Evolutionary conservation across 2,113 vertebrate genomes (phyloP).

Genomic region (Sylvia atricapilla): DNA sequence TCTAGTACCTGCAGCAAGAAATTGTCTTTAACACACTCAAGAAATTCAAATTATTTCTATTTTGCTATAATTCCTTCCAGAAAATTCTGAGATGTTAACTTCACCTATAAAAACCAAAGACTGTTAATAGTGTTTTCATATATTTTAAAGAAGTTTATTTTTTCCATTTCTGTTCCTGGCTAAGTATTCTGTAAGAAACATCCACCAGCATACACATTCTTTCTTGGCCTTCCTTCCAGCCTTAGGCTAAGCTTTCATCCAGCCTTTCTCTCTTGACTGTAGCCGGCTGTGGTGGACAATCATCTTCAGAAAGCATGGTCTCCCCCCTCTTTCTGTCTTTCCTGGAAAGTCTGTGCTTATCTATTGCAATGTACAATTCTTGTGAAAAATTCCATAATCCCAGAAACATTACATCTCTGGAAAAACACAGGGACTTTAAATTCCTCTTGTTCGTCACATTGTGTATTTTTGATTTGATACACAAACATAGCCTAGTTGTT

Average conservation of each 20-base stretch:
- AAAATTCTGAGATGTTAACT: not conserved
- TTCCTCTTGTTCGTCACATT: not conserved
- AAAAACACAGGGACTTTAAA: not conserved
- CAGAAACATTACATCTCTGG: not conserved
- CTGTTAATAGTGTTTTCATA: not conserved
- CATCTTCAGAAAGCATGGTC: not conserved
- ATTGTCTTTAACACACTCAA: not conserved
- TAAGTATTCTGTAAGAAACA: not conserved
- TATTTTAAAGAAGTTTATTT: not conserved
- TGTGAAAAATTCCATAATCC: not conserved
- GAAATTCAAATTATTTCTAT: not conserved
- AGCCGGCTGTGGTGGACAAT: not conserved
- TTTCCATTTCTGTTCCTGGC: not conserved
- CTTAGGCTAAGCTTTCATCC: not conserved
- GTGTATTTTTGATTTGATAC: not conserved
- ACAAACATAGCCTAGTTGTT: accelerated
- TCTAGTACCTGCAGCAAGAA: not conserved
- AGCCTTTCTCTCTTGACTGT: not conserved
- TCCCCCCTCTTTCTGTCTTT: not conserved
- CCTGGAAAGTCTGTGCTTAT: not conserved
- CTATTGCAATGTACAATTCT: not conserved
- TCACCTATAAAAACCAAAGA: not conserved
- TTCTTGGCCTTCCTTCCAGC: not conserved
- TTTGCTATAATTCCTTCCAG: not conserved
- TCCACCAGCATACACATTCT: not conserved